Base-by-base conservation (phyloP, 2,888 invertebrate genomes). In the Galerucella pusilla region DNA sequence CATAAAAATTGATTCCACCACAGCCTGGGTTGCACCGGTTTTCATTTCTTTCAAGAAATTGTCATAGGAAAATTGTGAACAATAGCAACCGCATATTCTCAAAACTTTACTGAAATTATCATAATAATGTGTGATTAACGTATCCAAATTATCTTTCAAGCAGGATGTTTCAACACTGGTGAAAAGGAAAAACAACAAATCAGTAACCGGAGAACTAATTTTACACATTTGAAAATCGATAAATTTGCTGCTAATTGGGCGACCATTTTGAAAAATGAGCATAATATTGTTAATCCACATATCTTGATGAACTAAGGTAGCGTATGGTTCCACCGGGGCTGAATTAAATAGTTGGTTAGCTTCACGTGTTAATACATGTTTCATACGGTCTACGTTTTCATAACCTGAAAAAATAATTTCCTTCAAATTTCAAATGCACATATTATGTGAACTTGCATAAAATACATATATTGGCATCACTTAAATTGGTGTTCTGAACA, bases 281-380 rank as follows among this genome's bases (percentile, higher is more conserved):
- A 91, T 88, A 6, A 90, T 85, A 78, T 91, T 91, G 80, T 91
- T 91, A 12, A 89, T 88, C 91, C 91, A 91, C 68, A 90, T 85
- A 82, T 91, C 91, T 5, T 86, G 85, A 77, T 92, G 92, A 2
- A 87, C 85, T 14, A 91, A 85, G 0, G 90, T 89, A 0, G 88
- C 88, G 85, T 89, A 92, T 0, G 88, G 88, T 60, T 89, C 89
- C 28, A 69, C 68, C 10, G 49, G 49, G 2, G 42, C 46, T n/a
- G 25, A 25, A 52, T 20, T 16, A 35, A 20, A 35, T n/a, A 71
- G 20, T 9, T 1, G 16, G 25, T 57, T 49, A 2, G 61, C 12
- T 25, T 45, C 59, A 2, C 52, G 14, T 6, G 52, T n/a, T n/a
- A 52, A 7, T 7, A 52, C n/a, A 52, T 52, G 14, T 52, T 52